Base-by-base conservation (phyloP, 1,140 invertebrate species). In the Melanaphis sacchari region DNA sequence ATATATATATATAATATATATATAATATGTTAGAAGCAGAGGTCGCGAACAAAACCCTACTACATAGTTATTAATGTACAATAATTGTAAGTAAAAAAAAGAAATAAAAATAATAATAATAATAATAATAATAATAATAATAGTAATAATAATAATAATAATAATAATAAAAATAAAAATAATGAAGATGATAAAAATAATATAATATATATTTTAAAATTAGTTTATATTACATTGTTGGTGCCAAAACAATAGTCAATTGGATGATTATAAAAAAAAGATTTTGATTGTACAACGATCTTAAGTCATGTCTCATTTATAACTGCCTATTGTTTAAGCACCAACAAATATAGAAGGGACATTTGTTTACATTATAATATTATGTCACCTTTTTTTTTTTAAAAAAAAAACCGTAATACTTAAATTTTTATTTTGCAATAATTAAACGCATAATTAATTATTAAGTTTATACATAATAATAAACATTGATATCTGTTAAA, bases 61-160 rank as follows among this genome's bases (percentile, higher is more conserved):
- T 22, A 43, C 40, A 87, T 43, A 87, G 43, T 87, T 46, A 87
- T 87, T 87, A n/a, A n/a, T n/a, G 31, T 87, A 87, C 36, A 87
- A 46, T 87, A n/a, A 87, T 87, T 85, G 41, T 43, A 88, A 49
- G 85, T 88, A 88, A 89, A 52, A 89, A 89, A 89, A 89, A 54
- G n/a, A n/a, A n/a, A n/a, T n/a, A 54, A 21, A 88, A 18, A 85
- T 15, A 85, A 49, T n/a, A 31, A 46, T 87, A 85, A 66, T 66
- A 66, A 66, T 66, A 76, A 87, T 85, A 31, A 85, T 26, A 43
- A 41, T 66, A 26, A 66, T 31, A 31, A 41, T 84, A 40, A 40
- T 84, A 87, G 36, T 87, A 87, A 89, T 36, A 89, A 89, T 54
- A 89, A 89, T 89, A 89, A 89, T 88, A 88, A 85, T 85, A 43